Base-by-base conservation (phyloP, 2,888 invertebrate genomes). In the Xestia c-nigrum region DNA sequence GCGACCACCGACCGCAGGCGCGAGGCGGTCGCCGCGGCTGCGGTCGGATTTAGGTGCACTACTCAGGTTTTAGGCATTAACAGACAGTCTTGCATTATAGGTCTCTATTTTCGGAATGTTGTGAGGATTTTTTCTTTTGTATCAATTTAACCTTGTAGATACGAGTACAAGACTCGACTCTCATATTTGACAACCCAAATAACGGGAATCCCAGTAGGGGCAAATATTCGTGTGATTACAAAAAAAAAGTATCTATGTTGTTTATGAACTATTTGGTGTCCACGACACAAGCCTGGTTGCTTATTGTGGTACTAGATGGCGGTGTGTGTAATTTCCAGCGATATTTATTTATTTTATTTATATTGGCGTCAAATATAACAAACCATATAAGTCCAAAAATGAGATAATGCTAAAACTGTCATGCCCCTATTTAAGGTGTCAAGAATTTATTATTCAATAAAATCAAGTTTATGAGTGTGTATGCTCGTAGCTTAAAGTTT, bases 41-140 rank as follows among this genome's bases (percentile, higher is more conserved):
- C 72, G 82, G 83, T 72, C 63, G 66, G 72, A 50, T 85, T 82
- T 68, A 64, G 38, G 9, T 12, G 72, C 72, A 72, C 72, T 64
- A 16, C 7, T 77, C 43, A 47, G 76, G 66, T 50, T 70, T 81
- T 40, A 81, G 24, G 31, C 24, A 66, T 31, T 24, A 21, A 24
- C 43, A 16, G 2, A 21, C 55, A 24, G 16, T 47, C 14, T 40
- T 55, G 21, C 40, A 38, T n/a, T 65, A 1, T 10, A 63, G 6
- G 14, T 31, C 73, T 24, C 19, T 43, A n/a, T 50, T 50, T 10
- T 50, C 21, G 10, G 14, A 57, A 59, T 43, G 12, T 14, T 31
- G 19, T 2, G 24, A 3, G 38, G 0, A 12, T 57, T 55, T 55
- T 19, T 19, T 3, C 6, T 57, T 46, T 16, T 52, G 38, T 10